phyloP scores from a whole-genome alignment of 2,113 vertebrate species.

The Acanthochromis polyacanthus region DNA sequence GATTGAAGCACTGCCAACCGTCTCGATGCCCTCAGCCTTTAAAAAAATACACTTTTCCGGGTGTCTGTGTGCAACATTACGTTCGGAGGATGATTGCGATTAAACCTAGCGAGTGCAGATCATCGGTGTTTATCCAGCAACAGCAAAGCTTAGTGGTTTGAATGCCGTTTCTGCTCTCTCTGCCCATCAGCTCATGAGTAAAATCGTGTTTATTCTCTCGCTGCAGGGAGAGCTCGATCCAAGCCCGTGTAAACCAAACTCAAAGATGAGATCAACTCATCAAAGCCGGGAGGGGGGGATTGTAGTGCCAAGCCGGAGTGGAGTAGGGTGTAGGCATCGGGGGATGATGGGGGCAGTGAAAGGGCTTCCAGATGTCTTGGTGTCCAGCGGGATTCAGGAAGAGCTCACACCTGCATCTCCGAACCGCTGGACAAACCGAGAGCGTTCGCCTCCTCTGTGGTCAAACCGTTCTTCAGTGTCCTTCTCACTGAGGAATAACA shows the following conservation, averaged over 20 bases:
- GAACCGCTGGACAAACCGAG: constrained; percentile 92
- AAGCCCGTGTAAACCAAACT: constrained; percentile 50
- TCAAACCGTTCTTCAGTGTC: constrained; percentile 95
- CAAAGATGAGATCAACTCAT: constrained; percentile 66
- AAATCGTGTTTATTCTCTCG: constrained; percentile 31
- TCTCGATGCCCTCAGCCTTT: constrained; percentile 21
- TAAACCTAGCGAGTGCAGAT: constrained; percentile 47
- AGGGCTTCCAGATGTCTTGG: constrained; percentile 48
- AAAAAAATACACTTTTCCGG: constrained; percentile 2
- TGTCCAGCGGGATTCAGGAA: constrained; percentile 47
- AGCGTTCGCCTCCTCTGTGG: constrained; percentile 94
- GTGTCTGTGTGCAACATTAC: constrained; percentile 27
- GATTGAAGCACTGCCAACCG: constrained; percentile 50
- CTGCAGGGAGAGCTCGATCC: constrained; percentile 36
- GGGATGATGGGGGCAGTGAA: constrained; percentile 65
- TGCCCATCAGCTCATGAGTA: constrained; percentile 17
- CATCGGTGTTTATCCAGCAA: constrained; percentile 43
- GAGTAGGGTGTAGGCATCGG: constrained; percentile 56
- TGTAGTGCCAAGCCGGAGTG: constrained; percentile 30
- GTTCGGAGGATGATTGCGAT: constrained; percentile 29
- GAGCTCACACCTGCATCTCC: constrained; percentile 94
- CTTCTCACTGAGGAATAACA: constrained; percentile 87
- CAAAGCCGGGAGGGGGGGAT: constrained; percentile 14
- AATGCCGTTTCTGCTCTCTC: constrained; percentile 32
- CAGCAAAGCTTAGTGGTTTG: constrained; percentile 65